These are phyloP conservation scores for Montipora sp. DNA, from an alignment of 64 coral and sea anemone species.

Conservation along the genomic window DNA sequence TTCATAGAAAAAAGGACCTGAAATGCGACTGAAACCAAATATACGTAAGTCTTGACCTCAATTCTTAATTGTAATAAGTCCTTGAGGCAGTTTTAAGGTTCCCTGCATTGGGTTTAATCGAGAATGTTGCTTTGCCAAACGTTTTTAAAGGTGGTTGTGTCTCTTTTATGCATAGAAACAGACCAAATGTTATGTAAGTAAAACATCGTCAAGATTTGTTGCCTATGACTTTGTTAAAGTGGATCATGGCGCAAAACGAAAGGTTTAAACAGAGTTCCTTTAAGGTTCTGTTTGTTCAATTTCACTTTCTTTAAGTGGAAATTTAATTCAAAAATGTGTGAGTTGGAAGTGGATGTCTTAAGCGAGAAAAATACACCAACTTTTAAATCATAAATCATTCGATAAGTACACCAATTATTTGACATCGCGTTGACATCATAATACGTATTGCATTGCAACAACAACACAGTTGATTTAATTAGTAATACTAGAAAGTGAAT, in stretches of 20 bases:
- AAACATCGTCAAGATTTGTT: no score
- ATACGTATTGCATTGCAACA: background rate
- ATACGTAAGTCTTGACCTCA: background rate
- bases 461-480: background rate
- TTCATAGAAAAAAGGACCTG: background rate
- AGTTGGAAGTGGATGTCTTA: background rate
- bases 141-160: background rate
- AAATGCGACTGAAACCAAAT: background rate
- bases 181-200: background rate
- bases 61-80: background rate
- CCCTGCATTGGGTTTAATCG: background rate
- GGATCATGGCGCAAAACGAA: no score
- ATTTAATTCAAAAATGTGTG: background rate
- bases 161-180: background rate
- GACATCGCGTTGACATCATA: background rate
- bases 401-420: background rate
- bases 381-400: constrained; percentile 43
- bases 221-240: no score
- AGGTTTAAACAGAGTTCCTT: no score
- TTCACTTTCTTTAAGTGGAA: background rate
- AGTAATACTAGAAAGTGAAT: background rate
- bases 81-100: background rate
- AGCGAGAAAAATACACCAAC: background rate
- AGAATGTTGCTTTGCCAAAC: background rate
- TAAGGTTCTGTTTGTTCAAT: background rate